Base-by-base conservation (phyloP, 2,888 invertebrate genomes). In the Noctua comes region DNA sequence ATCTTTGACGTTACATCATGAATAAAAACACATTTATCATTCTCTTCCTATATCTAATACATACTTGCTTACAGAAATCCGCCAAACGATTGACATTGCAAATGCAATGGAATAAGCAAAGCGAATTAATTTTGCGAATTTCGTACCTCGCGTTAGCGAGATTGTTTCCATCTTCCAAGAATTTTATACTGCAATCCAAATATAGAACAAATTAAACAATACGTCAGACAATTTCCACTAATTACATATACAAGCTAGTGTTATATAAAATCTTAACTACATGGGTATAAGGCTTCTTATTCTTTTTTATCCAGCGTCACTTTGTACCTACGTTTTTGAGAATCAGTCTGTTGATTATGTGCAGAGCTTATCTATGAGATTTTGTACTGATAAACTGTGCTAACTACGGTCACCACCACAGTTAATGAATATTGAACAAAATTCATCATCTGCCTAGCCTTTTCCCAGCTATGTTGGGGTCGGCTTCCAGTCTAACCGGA, bases 191-290 rank as follows among this genome's bases (percentile, higher is more conserved):
- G n/a, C 31, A 46, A 72, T 76, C 69, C 68, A 76, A 75, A 71
- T 83, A 65, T 43, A 86, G 75, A 82, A 82, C 68, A 72, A 82
- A 86, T 82, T 86, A 86, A 73, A 86, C 82, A 86, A 72, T 76
- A 72, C 76, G 82, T 66, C 86, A 69, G 21, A 1, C 4, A 36
- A 31, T 24, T 82, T 65, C 65, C 54, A 27, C 57, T 54, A 82
- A 86, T 82, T 68, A 72, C 16, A 10, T 13, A 16, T 43, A n/a
- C 40, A 21, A 24, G 48, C 24, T 54, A 71, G n/a, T 54, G 31
- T 31, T 51, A 86, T 66, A 76, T 24, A 16, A 16, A 68, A 72
- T 76, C 64, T 76, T 82, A 86, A 51, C 0, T 0, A 0, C 16
- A 54, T 36, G 0, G 0, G 0, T 0, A 51, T 51, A 85, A 64